Base-by-base conservation (phyloP, 2,797 vertebrate species). In the Sebastes cheni region DNA sequence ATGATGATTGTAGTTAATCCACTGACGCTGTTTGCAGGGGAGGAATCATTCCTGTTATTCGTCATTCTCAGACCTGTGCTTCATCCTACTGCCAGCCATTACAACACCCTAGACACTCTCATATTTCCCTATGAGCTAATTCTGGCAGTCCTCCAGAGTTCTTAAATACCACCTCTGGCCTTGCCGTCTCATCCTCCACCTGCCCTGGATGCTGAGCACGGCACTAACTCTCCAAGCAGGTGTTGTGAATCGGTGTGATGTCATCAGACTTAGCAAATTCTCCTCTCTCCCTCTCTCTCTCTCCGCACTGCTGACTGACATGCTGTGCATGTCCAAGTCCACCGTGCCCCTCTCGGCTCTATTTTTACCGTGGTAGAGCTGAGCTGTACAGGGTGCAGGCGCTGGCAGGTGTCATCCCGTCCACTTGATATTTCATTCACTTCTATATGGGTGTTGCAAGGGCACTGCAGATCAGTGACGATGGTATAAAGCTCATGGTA, bases 111-210 rank as follows among this genome's bases (percentile, higher is more conserved):
- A 1, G 58, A 80, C 79, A 81, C 42, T 75, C 83, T 93, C 87
- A 79, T 85, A 84, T 94, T 92, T 91, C 89, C 79, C 80, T 82
- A 69, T 93, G 88, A 92, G 91, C 93, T 92, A 82, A 93, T 88
- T 39, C 87, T 93, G 94, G 92, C 91, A 54, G 9, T 23, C 72
- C 42, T 89, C 92, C 91, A 93, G 72, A 71, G 71, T 67, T 89
- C 82, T 85, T 86, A 89, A 91, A 92, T 91, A 79, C 88, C 85
- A 87, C 81, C 84, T 90, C 90, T 92, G 87, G 85, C 46, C 77
- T 62, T 78, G 77, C 82, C 11, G 34, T 72, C 77, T 81, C 78
- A 60, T 50, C 70, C 83, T 34, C 50, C 64, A 50, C 68, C 67
- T 36, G 0, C 73, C 64, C 67, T 68, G 86, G 81, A 81, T 88